phyloP scores from a whole-genome alignment of 2,888 invertebrate species.

The Poecilus cupreus region DNA sequence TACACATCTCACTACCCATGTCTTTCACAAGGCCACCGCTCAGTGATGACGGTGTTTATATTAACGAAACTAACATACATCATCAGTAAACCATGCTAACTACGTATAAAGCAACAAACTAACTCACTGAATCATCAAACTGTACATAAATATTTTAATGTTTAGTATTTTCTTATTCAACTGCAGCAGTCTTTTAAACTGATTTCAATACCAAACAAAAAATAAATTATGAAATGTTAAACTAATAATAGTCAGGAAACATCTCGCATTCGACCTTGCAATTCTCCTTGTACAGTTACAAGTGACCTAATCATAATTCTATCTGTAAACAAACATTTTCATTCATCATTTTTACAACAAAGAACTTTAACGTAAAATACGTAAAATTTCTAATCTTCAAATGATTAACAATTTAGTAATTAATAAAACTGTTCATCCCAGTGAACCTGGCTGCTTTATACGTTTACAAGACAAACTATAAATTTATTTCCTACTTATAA shows the following conservation, averaged over 20 bases:
- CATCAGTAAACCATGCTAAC: slow-evolving; percentile 23
- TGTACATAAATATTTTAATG: neutral
- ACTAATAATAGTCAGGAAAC: slow-evolving; percentile 17
- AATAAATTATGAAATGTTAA: neutral
- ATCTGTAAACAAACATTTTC: slow-evolving; percentile 53
- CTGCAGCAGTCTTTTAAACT: neutral
- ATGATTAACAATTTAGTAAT: neutral
- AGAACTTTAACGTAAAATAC: slow-evolving; percentile 2
- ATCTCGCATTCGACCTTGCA: slow-evolving; percentile 45
- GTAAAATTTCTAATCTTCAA: neutral
- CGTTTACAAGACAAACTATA: neutral
- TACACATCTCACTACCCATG: slow-evolving; percentile 98
- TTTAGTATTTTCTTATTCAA: too few species aligned
- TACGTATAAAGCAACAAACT: slow-evolving; percentile 1
- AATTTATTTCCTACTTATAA: too few species aligned
- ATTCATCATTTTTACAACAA: slow-evolving; percentile 47
- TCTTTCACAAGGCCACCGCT: slow-evolving; percentile 87
- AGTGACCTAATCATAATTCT: slow-evolving; percentile 50
- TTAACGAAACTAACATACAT: slow-evolving; percentile 39
- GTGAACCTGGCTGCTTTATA: neutral
- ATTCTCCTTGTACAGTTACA: slow-evolving; percentile 49
- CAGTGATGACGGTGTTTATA: slow-evolving; percentile 19
- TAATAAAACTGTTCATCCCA: too few species aligned
- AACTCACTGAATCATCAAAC: neutral
- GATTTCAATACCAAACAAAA: slow-evolving; percentile 9